A percentile compares a stretch with the other conserved stretches of the same genome.
These are phyloP conservation scores for Autographa gamma DNA, from an alignment of 2,888 invertebrate genomes.

Conservation along the genomic window DNA sequence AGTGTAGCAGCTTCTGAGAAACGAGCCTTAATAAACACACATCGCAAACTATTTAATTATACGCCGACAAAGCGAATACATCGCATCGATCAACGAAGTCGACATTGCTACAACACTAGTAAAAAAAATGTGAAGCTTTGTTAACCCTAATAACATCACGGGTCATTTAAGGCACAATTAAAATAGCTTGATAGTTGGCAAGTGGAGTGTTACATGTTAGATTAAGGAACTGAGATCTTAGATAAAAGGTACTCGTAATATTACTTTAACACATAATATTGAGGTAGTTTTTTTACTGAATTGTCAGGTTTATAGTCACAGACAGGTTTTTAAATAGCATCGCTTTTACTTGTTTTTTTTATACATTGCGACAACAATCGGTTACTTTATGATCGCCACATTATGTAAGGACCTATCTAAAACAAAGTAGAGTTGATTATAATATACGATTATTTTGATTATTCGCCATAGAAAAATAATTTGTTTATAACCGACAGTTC, in stretches of 20 bases:
- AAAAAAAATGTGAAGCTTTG: conserved; percentile 56
- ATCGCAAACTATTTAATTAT: conserved; percentile 72
- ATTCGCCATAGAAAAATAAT: no score
- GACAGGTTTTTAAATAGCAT: not conserved
- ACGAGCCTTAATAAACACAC: conserved; percentile 40
- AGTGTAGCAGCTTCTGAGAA: conserved; percentile 45
- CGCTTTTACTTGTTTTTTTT: no score
- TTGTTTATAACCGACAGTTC: no score
- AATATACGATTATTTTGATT: no score
- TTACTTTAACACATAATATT: conserved; percentile 42
- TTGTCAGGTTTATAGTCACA: conserved; percentile 18
- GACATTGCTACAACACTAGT: conserved; percentile 61
- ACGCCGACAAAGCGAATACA: conserved; percentile 76
- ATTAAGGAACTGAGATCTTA: conserved; percentile 46
- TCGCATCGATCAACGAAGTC: conserved; percentile 72
- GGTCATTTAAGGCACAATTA: conserved; percentile 68
- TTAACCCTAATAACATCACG: conserved; percentile 66
- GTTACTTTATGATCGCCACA: no score
- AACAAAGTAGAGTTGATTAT: no score
- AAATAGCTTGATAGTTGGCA: conserved; percentile 55
- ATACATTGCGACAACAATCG: no score
- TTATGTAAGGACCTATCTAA: no score
- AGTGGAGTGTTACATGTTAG: conserved; percentile 57
- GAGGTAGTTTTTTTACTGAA: conserved; percentile 32
- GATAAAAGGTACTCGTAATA: conserved; percentile 43